These are phyloP conservation scores for Phoebastria nigripes DNA, from an alignment of 2,797 vertebrate genomes.

Conservation along the genomic window DNA sequence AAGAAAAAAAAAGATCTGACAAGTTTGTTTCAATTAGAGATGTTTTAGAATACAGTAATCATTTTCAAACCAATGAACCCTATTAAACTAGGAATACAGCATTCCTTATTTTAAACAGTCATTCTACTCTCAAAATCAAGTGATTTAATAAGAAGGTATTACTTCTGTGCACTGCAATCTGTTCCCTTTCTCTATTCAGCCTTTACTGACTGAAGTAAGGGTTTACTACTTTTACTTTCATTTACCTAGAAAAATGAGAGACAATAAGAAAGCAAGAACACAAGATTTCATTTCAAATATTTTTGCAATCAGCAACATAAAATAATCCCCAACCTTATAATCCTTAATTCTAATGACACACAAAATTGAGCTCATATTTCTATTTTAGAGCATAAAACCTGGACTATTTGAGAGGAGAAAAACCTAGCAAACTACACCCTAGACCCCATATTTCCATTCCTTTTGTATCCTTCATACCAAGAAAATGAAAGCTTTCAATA, in stretches of 20 bases:
- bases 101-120: neutral
- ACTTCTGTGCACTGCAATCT: neutral
- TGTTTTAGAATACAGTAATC: conserved; percentile 34
- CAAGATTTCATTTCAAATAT: neutral
- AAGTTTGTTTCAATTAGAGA: conserved; percentile 57
- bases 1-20: neutral
- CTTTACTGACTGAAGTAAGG: neutral
- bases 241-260: neutral
- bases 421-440: neutral
- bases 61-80: conserved; percentile 47
- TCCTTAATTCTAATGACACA: neutral
- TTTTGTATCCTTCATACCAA: neutral
- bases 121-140: neutral
- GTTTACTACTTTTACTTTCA: neutral
- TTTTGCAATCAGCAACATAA: neutral
- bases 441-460: neutral
- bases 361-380: neutral
- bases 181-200: neutral
- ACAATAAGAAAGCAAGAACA: neutral
- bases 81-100: neutral
- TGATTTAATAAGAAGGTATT: neutral
- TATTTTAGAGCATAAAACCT: neutral
- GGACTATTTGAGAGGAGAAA: neutral
- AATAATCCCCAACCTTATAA: neutral
- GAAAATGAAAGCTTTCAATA: neutral